A percentile compares a stretch with the other conserved stretches of the same genome.
phyloP scores from a whole-genome alignment of 1,140 invertebrate species.

The Platyscapa corneri region DNA sequence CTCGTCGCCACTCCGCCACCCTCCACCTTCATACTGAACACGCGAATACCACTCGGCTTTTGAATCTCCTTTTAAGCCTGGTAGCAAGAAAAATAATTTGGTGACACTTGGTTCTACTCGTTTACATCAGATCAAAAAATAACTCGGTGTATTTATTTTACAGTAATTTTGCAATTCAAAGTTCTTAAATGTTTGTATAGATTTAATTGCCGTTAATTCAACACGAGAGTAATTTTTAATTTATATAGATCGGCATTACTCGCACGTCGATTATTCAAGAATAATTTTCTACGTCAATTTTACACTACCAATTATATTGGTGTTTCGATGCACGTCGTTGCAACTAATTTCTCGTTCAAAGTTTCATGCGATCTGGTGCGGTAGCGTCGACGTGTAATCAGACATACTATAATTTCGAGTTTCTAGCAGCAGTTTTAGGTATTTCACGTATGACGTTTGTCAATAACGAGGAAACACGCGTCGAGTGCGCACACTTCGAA shows the following conservation, averaged over 20 bases:
- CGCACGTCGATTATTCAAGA: background rate
- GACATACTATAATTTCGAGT: background rate
- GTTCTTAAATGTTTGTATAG: too few species aligned
- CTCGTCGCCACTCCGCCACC: conserved; percentile 62
- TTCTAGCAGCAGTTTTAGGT: too few species aligned
- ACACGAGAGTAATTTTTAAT: too few species aligned
- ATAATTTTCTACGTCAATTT: background rate
- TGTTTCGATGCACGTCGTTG: background rate
- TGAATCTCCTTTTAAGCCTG: background rate
- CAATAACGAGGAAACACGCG: background rate
- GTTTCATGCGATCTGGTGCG: too few species aligned
- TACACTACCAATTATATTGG: background rate
- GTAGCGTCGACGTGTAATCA: background rate
- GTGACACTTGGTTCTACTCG: background rate
- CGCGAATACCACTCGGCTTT: background rate
- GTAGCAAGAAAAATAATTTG: background rate
- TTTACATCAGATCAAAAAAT: background rate
- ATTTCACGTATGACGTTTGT: too few species aligned
- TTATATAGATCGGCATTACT: background rate
- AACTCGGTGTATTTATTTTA: too few species aligned
- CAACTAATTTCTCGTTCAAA: too few species aligned
- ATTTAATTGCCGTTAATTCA: too few species aligned
- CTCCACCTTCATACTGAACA: conserved; percentile 67
- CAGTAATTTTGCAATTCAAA: too few species aligned
- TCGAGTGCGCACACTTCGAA: too few species aligned